A percentile compares a stretch with the other conserved stretches of the same genome.
Evolutionary conservation across 2,888 invertebrate genomes (phyloP).

Genomic region (Heteromurus nitidus): DNA sequence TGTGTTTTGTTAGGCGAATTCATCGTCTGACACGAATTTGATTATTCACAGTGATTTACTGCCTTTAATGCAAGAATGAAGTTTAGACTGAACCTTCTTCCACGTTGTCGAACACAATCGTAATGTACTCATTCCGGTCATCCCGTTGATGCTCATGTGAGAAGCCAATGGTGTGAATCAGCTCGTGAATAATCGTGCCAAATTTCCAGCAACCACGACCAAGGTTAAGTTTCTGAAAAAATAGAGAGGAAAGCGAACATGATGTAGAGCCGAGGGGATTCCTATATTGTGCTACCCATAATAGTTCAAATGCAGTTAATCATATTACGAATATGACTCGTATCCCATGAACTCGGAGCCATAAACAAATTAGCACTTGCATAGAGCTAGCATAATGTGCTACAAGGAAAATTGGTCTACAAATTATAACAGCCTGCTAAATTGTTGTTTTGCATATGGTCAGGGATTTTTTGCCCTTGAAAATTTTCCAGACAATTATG

Average conservation of each 20-base stretch:
- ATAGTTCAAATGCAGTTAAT: too few relatives aligned
- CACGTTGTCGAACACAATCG: conserved; percentile 56
- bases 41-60: conserved; percentile 47
- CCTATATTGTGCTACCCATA: too few relatives aligned
- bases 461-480: conserved; percentile 29
- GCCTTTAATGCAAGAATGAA: neutral
- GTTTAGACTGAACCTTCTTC: conserved; percentile 47
- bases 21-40: conserved; percentile 9
- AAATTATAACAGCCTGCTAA: too few relatives aligned
- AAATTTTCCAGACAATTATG: too few relatives aligned
- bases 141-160: conserved; percentile 67
- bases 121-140: conserved; percentile 62
- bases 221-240: conserved; percentile 61
- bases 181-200: conserved; percentile 64
- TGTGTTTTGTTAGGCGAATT: too few relatives aligned
- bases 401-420: too few relatives aligned
- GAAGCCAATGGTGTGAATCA: conserved; percentile 68
- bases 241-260: neutral
- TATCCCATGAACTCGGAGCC: too few relatives aligned
- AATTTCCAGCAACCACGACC: conserved; percentile 65
- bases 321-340: too few relatives aligned
- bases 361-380: too few relatives aligned
- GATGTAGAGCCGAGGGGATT: too few relatives aligned
- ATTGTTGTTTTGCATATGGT: conserved; percentile 4
- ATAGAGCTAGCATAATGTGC: too few relatives aligned